Percentiles rank a stretch among this genome's conserved stretches.
Evolutionary conservation across 1,140 invertebrate species (phyloP).

Genomic region (Adelges cooleyi): DNA sequence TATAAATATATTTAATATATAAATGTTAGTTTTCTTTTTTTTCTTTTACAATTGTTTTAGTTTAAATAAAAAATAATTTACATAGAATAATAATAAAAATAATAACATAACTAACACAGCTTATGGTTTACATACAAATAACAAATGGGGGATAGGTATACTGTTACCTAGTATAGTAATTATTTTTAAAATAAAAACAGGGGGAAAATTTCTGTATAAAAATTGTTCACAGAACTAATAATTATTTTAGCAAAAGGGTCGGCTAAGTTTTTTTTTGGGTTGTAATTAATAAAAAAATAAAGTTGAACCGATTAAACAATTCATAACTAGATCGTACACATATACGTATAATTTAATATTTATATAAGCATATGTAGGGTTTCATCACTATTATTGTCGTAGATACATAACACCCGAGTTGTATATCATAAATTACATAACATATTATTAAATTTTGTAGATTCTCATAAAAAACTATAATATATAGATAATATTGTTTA

Average conservation of each 20-base stretch:
- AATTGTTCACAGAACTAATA: too few relatives aligned
- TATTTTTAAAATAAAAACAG: too few relatives aligned
- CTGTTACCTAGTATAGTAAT: too few relatives aligned
- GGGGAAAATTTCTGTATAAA: too few relatives aligned
- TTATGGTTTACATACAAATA: too few relatives aligned
- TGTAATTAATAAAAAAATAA: too few relatives aligned
- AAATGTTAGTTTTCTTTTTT: not conserved
- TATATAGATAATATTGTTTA: slow-evolving; percentile 8
- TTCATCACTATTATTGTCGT: slow-evolving; percentile 29
- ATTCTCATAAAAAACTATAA: slow-evolving; percentile 27
- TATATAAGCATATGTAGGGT: slow-evolving; percentile 10
- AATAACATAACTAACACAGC: too few relatives aligned
- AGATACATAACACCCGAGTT: slow-evolving; percentile 27
- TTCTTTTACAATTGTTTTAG: not conserved
- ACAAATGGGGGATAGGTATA: too few relatives aligned
- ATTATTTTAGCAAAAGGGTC: too few relatives aligned
- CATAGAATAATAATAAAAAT: not conserved
- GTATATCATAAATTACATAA: slow-evolving; percentile 23
- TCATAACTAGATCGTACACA: slow-evolving; percentile 1
- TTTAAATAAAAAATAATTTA: not conserved
- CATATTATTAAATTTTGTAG: slow-evolving; percentile 9
- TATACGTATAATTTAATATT: slow-evolving; percentile 1
- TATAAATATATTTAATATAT: not conserved
- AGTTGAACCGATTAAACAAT: too few relatives aligned
- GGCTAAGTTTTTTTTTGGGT: too few relatives aligned